Percentiles rank a stretch among this genome's conserved stretches.
These are phyloP conservation scores for Melangyna quadrimaculata DNA, from an alignment of 2,888 invertebrate species.

Conservation along the genomic window DNA sequence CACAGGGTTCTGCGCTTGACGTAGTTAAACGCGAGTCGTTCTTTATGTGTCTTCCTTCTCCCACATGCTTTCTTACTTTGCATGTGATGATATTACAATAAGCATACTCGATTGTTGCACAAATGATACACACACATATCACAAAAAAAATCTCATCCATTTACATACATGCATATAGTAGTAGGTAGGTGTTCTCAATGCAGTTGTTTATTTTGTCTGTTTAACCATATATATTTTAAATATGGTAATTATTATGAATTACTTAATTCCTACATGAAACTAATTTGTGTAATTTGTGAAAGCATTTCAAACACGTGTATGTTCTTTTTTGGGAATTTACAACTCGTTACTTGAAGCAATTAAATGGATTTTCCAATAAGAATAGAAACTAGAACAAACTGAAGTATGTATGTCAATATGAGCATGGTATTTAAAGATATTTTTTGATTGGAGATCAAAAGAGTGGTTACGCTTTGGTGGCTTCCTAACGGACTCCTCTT, in stretches of 20 bases:
- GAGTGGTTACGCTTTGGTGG: not conserved
- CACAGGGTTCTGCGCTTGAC: slow-evolving; percentile 32
- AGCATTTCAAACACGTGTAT: not conserved
- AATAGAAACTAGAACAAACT: not conserved
- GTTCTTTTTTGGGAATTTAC: not conserved
- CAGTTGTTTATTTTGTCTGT: not conserved
- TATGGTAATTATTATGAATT: not conserved
- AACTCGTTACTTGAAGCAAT: not conserved
- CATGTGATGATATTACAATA: slow-evolving; percentile 10
- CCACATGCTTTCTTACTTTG: slow-evolving; percentile 11
- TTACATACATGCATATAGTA: not conserved
- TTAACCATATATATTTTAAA: not conserved
- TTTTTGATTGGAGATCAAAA: too few relatives aligned
- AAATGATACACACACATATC: slow-evolving; percentile 4
- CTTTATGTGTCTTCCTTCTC: slow-evolving; percentile 5
- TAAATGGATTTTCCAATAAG: not conserved
- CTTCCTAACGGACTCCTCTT: not conserved
- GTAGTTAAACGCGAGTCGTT: slow-evolving; percentile 5
- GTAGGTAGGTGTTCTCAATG: not conserved
- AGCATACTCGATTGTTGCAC: slow-evolving; percentile 9
- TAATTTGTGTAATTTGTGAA: not conserved
- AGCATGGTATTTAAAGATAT: too few relatives aligned
- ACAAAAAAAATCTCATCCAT: not conserved
- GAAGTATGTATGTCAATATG: not conserved
- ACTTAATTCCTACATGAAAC: slow-evolving; percentile 7